phyloP scores from a whole-genome alignment of 2,113 vertebrate genomes.

The Cryptomyrus ogoouensis region DNA sequence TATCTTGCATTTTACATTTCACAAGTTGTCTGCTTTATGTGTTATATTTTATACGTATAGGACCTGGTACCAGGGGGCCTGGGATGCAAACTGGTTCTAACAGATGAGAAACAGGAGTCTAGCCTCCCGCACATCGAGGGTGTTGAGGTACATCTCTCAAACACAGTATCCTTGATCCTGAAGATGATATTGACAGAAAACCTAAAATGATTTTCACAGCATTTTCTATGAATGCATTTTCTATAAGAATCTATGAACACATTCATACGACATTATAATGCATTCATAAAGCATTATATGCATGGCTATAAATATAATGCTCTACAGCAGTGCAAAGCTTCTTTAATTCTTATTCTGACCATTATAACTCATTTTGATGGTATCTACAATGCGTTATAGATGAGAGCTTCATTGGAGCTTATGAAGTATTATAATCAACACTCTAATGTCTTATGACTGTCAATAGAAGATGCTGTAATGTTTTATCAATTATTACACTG shows the following conservation, averaged over 20 bases:
- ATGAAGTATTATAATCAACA: neutral
- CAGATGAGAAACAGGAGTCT: constrained; percentile 53
- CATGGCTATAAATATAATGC: neutral
- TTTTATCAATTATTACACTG: neutral
- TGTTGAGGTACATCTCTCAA: constrained; percentile 48
- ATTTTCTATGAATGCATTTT: neutral
- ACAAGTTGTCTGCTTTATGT: constrained; percentile 9
- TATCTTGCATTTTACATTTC: neutral
- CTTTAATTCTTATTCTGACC: neutral
- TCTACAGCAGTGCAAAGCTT: neutral
- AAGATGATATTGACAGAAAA: neutral
- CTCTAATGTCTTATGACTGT: neutral
- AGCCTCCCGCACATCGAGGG: constrained; percentile 39
- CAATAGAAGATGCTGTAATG: neutral
- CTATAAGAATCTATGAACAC: neutral
- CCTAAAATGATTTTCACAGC: neutral
- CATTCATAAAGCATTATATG: neutral
- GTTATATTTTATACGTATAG: constrained; percentile 37
- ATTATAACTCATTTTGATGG: neutral
- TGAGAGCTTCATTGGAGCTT: neutral
- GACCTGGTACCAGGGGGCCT: constrained; percentile 50
- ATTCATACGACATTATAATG: neutral
- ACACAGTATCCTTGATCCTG: neutral
- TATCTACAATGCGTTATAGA: neutral
- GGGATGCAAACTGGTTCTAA: constrained; percentile 57